phyloP scores from a whole-genome alignment of 2,797 vertebrate species.

The Mus minutoides region DNA sequence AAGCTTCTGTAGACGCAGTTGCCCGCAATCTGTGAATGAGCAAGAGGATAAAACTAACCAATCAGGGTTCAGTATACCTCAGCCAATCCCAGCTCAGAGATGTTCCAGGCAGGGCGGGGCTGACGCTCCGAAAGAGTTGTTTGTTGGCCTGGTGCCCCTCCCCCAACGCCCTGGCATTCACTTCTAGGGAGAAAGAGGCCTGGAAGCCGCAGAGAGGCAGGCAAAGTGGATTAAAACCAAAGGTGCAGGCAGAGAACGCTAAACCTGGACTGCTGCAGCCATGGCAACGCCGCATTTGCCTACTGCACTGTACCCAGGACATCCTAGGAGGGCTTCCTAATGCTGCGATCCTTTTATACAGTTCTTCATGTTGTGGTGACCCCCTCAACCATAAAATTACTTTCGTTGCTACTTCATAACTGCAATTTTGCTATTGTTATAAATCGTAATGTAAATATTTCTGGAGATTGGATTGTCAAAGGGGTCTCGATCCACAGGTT shows the following conservation, averaged over 20 bases:
- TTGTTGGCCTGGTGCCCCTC: not conserved
- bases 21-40: not conserved
- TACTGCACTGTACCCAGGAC: not conserved
- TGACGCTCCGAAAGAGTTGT: not conserved
- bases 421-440: not conserved
- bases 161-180: not conserved
- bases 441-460: not conserved
- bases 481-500: not conserved
- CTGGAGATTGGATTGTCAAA: not conserved
- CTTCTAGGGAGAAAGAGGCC: not conserved
- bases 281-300: not conserved
- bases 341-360: not conserved
- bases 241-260: not conserved
- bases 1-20: not conserved
- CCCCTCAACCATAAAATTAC: not conserved
- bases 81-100: conserved; percentile 60
- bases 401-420: not conserved
- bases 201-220: not conserved
- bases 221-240: not conserved
- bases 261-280: not conserved
- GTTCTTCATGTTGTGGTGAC: not conserved
- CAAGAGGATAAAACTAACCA: not conserved
- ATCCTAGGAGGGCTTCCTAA: not conserved
- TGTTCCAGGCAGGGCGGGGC: not conserved
- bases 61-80: conserved; percentile 44